Base-by-base conservation (phyloP, 2,113 vertebrate genomes). In the Microtus montanus region DNA sequence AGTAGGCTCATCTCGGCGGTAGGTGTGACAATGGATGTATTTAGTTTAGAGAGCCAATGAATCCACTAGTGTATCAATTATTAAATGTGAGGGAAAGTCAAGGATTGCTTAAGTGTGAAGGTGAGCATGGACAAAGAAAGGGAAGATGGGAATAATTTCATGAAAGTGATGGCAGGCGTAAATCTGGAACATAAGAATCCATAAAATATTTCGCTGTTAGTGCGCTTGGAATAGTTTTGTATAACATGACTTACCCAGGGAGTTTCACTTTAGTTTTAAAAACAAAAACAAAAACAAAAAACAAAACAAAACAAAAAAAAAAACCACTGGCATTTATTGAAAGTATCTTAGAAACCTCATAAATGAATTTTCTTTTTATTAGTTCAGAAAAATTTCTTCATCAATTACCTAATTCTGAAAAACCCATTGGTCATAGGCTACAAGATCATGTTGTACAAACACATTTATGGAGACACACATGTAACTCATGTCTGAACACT, bases 401-500 rank as follows among this genome's bases (percentile, higher is more conserved):
- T 64, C 5, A 15, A 11, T 66, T 91, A 61, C 68, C 33, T 89
- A n/a, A 73, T 77, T 15, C 28, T 89, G 38, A 58, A 89, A 68
- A 78, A 54, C 10, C 15, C 11, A 44, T 2, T 61, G 26, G 70
- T 79, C 14, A 70, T 74, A 8, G 66, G 12, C 44, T 66, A 17
- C 38, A 91, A 71, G 20, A 83, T 14, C 4, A 68, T 17, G 3
- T 13, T 91, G 13, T 66, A 35, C 33, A 90, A 33, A 63, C 70
- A 41, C 24, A 64, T 71, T 89, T 86, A 49, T 17, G 6, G 66
- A 75, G 89, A 77, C 14, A 95, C 7, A 91, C 4, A 35, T 5
- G 71, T 13, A 95, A 85, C 74, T 54, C 22, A 74, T 68, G 80
- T 93, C 26, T 52, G 63, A 93, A 95, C 87, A 89, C 5, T 93